Evolutionary conservation across 2,797 vertebrate genomes (phyloP).

Genomic region (Coilia nasus): DNA sequence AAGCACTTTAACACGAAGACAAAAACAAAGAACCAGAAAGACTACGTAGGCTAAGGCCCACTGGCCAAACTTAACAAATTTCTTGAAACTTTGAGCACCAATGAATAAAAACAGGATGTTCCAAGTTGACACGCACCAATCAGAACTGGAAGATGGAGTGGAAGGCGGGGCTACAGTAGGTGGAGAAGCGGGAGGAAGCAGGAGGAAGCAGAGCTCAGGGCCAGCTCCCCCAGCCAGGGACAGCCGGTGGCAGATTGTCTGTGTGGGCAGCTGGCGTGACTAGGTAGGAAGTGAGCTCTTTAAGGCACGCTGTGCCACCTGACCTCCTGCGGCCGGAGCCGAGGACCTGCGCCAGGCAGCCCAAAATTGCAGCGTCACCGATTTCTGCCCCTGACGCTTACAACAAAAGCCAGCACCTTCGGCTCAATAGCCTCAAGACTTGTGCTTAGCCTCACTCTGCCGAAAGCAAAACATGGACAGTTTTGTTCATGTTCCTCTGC

Average conservation of each 20-base stretch:
- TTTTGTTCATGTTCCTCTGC: neutral
- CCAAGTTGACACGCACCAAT: too few species aligned
- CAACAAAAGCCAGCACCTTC: neutral
- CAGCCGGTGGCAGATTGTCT: constrained; percentile 70
- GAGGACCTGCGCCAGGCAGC: constrained; percentile 36
- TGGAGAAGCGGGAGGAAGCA: too few species aligned
- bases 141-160: too few species aligned
- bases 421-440: neutral
- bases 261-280: constrained; percentile 67
- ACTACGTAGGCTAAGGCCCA: too few species aligned
- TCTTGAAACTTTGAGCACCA: too few species aligned
- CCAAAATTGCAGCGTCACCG: neutral
- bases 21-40: too few species aligned
- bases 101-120: too few species aligned
- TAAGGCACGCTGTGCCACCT: constrained; percentile 59
- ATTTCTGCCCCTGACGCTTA: neutral
- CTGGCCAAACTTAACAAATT: too few species aligned
- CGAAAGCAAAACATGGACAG: neutral
- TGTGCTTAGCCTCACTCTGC: neutral
- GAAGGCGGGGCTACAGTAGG: too few species aligned
- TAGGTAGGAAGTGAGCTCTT: constrained; percentile 64
- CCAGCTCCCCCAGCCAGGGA: constrained; percentile 48
- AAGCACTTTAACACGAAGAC: too few species aligned
- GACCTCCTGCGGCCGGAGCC: constrained; percentile 49
- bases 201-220: constrained; percentile 40